Conservation (phyloP, 2,888 invertebrate species). For the Dryobotodes eremita region DNA sequence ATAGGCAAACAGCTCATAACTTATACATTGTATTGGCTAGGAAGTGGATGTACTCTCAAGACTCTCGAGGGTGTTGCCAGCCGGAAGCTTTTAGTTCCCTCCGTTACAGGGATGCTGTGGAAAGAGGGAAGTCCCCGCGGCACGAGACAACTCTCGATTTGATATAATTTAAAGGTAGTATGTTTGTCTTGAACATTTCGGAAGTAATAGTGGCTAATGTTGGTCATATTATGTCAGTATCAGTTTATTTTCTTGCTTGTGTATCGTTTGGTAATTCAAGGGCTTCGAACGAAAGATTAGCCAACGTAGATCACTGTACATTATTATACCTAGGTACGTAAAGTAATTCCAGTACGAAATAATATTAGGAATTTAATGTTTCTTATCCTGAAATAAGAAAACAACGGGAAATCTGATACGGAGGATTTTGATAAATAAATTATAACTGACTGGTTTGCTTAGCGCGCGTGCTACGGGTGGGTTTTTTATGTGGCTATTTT, state of each 20-base stretch:
- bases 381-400: background rate
- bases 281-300: background rate
- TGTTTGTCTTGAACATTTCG: conserved; percentile 32
- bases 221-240: background rate
- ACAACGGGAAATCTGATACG: no score
- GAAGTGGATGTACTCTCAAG: conserved; percentile 27
- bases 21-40: conserved; percentile 37
- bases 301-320: no score
- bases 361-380: background rate
- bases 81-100: conserved; percentile 59
- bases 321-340: background rate
- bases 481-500: background rate
- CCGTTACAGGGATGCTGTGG: conserved; percentile 7
- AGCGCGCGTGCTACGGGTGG: background rate
- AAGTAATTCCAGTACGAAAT: background rate
- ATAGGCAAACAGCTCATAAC: background rate
- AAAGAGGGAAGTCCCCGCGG: conserved; percentile 22
- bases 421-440: no score
- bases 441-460: background rate
- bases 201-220: background rate
- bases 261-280: background rate
- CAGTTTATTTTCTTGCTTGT: background rate
- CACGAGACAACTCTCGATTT: conserved; percentile 22
- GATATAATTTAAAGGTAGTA: conserved; percentile 13
- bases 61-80: conserved; percentile 28